Evolutionary conservation across 2,888 invertebrate genomes (phyloP).

Genomic region (Tolmerus cingulatus): DNA sequence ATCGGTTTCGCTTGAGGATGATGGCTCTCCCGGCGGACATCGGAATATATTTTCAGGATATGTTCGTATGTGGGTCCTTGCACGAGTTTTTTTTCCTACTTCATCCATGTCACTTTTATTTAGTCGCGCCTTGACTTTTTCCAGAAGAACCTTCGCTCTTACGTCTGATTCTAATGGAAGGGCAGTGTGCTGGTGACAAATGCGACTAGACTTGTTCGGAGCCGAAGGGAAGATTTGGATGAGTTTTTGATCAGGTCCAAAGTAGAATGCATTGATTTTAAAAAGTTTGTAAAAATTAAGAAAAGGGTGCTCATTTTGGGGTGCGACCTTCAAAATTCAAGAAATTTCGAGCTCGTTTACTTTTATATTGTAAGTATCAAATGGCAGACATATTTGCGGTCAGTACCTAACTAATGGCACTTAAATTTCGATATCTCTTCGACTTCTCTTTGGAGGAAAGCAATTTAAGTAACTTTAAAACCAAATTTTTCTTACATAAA

Average conservation of each 20-base stretch:
- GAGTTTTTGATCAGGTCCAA: not conserved
- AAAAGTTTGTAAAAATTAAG: not conserved
- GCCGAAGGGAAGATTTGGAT: not conserved
- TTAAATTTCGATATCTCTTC: no score
- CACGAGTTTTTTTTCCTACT: not conserved
- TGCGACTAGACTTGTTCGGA: conserved; percentile 15
- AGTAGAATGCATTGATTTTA: not conserved
- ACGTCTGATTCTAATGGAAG: conserved; percentile 4
- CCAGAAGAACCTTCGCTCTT: not conserved
- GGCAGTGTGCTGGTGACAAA: not conserved
- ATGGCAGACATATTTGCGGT: no score
- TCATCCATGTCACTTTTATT: conserved; percentile 23
- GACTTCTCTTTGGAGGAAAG: no score
- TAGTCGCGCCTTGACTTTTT: conserved; percentile 4
- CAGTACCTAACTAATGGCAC: no score
- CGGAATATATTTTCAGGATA: conserved; percentile 5
- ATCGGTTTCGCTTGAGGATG: conserved; percentile 29
- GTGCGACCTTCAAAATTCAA: no score
- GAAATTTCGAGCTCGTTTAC: no score
- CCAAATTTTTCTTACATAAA: no score
- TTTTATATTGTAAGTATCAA: no score
- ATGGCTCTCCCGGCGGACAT: conserved; percentile 30
- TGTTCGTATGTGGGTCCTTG: not conserved
- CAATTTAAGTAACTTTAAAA: no score
- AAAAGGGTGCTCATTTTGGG: no score